Percentiles rank a stretch among this genome's conserved stretches.
Conservation (phyloP, 2,113 vertebrate genomes). For the Sinocyclocheilus grahami region DNA sequence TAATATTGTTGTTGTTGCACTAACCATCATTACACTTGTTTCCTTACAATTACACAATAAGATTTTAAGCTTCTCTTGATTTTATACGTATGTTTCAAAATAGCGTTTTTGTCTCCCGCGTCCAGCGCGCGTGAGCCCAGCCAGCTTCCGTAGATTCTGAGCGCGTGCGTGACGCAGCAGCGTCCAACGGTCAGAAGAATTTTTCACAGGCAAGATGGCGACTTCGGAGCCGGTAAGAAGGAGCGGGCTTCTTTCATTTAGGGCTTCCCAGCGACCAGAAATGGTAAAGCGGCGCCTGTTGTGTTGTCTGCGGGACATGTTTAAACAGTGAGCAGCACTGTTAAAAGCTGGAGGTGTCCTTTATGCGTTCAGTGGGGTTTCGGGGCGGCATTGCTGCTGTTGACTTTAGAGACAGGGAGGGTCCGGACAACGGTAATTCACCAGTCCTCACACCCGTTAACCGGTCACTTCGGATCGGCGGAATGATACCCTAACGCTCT, state of each 20-base stretch:
- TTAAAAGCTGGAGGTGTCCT: not conserved
- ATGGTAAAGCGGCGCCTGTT: not conserved
- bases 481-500: too few species aligned
- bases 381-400: not conserved
- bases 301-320: not conserved
- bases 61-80: too few species aligned
- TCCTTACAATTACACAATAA: not conserved
- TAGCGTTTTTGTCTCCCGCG: not conserved
- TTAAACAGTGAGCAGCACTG: not conserved
- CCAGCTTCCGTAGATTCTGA: slow-evolving; percentile 70
- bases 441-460: not conserved
- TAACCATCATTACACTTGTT: not conserved
- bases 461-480: not conserved
- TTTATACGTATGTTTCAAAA: not conserved
- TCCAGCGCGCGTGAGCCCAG: slow-evolving; percentile 18
- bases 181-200: slow-evolving; percentile 68
- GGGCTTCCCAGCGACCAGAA: slow-evolving; percentile 9
- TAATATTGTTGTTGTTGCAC: too few species aligned
- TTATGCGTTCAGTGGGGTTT: not conserved
- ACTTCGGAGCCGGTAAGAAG: slow-evolving; percentile 84
- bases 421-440: slow-evolving; percentile 10
- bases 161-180: slow-evolving; percentile 71
- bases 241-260: slow-evolving; percentile 40
- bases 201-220: slow-evolving; percentile 81
- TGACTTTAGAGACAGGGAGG: slow-evolving; percentile 39